Evolutionary conservation across 2,113 vertebrate species (phyloP).

Genomic region (Enhydra lutris): DNA sequence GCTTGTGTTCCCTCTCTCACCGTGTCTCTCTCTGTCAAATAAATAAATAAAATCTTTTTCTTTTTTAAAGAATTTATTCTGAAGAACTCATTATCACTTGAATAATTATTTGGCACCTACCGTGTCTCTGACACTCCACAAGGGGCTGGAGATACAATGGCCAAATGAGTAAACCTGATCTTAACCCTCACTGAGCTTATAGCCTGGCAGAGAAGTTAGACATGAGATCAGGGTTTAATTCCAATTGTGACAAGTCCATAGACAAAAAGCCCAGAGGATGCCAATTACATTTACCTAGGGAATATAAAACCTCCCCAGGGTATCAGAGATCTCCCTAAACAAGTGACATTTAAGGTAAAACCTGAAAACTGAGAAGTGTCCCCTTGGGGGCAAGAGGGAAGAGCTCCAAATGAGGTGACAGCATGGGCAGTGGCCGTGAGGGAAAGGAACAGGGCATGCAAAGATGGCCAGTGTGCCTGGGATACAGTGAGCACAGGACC

Average conservation of each 20-base stretch:
- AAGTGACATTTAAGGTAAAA: neutral
- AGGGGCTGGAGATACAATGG: neutral
- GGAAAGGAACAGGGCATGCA: no score
- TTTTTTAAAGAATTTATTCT: neutral
- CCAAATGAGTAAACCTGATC: neutral
- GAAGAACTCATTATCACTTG: neutral
- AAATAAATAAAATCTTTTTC: no score
- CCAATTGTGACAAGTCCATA: neutral
- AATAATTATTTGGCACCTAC: neutral
- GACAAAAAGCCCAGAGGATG: neutral
- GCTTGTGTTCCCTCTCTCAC: no score
- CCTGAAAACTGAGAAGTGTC: neutral
- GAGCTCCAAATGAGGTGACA: neutral
- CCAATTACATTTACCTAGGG: no score
- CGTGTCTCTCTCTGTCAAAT: no score
- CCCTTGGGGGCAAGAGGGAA: neutral
- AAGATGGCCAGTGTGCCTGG: neutral
- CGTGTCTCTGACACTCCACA: neutral
- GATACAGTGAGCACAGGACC: neutral
- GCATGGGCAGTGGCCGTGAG: neutral
- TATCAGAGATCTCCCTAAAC: neutral
- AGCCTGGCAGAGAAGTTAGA: neutral
- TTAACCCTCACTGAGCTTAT: neutral
- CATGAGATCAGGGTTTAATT: neutral
- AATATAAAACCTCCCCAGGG: neutral